These are phyloP conservation scores for Sphenodon punctatus DNA, from an alignment of 2,797 vertebrate species.

Conservation along the genomic window DNA sequence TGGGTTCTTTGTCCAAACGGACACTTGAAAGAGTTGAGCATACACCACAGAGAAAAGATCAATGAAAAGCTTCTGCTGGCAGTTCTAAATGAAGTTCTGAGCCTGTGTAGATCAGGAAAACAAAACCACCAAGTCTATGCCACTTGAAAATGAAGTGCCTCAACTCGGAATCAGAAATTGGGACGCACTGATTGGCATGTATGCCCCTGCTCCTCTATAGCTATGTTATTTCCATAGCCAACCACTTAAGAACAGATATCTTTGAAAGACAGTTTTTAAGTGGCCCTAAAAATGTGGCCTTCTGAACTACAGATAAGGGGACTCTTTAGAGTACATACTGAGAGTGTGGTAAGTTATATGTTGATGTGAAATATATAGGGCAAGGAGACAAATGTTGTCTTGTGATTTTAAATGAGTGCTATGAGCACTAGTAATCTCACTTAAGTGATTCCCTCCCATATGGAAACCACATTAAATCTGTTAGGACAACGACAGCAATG, in stretches of 20 bases:
- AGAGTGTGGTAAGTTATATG: conserved; percentile 1
- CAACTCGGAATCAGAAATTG: conserved; percentile 41
- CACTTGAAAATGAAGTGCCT: conserved; percentile 64
- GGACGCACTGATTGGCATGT: too few relatives aligned
- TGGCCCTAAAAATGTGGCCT: conserved; percentile 12
- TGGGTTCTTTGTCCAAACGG: too few relatives aligned
- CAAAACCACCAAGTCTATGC: conserved; percentile 57
- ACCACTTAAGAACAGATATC: conserved; percentile 51
- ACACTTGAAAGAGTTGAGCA: conserved; percentile 31
- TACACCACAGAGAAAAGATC: conserved; percentile 26
- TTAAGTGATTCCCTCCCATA: background rate
- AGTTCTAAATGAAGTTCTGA: background rate
- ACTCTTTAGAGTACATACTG: background rate
- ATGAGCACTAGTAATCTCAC: background rate
- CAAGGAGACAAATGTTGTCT: background rate
- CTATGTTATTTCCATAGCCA: conserved; percentile 27
- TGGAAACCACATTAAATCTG: background rate
- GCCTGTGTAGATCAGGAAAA: conserved; percentile 30
- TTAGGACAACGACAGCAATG: too few relatives aligned
- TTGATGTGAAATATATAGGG: background rate
- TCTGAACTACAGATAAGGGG: background rate
- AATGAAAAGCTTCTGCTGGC: conserved; percentile 49
- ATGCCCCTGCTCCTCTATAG: conserved; percentile 44
- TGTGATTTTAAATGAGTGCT: background rate
- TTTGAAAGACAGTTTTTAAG: conserved; percentile 42